Percentiles rank a stretch among this genome's conserved stretches.
Evolutionary conservation across 2,113 vertebrate species (phyloP).

Genomic region (Scatophagus argus): DNA sequence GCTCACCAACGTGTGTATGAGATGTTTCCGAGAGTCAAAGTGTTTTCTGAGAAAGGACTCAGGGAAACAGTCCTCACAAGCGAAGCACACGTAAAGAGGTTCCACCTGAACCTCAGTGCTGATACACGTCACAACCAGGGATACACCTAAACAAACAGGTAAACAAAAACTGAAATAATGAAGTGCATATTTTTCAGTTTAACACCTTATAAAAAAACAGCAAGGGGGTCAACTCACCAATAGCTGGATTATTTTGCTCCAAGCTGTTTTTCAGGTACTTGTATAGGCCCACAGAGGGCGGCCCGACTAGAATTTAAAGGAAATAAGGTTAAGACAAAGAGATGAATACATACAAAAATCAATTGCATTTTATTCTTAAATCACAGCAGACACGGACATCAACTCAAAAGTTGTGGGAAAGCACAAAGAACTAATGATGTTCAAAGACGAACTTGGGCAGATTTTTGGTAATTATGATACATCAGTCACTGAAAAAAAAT

Average conservation of each 20-base stretch:
- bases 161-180: neutral
- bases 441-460: neutral
- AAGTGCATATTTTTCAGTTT: neutral
- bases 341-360: neutral
- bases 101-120: neutral
- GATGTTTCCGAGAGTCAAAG: slow-evolving; percentile 54
- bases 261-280: neutral
- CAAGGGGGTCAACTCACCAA: slow-evolving; percentile 56
- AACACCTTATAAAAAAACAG: neutral
- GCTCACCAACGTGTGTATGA: slow-evolving; percentile 62
- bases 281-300: neutral
- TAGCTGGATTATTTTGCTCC: neutral
- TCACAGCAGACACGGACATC: neutral
- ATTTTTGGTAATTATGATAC: neutral
- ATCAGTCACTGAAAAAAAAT: neutral
- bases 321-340: neutral
- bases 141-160: slow-evolving; percentile 30
- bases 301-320: neutral
- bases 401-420: neutral
- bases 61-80: slow-evolving; percentile 55
- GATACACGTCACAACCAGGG: slow-evolving; percentile 57
- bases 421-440: neutral
- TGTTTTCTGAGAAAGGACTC: slow-evolving; percentile 8
- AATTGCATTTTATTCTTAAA: neutral
- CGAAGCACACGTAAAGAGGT: slow-evolving; percentile 64